Conservation (phyloP, 2,113 vertebrate genomes). For the Pachyramphus minor region DNA sequence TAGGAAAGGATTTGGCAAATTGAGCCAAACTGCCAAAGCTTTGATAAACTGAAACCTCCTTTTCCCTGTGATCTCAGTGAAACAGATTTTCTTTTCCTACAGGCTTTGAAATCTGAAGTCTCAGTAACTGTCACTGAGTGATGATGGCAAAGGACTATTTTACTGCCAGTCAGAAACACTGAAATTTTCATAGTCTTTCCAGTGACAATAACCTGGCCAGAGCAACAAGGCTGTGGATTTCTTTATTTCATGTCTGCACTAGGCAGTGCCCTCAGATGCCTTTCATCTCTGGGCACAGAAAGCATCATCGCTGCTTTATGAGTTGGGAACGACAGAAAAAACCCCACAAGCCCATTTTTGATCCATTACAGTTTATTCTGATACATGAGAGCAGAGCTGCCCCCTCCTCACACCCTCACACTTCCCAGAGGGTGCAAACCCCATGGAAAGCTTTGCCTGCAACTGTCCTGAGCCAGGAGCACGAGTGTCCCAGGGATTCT, state of each 20-base stretch:
- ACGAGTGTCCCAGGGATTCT: accelerated
- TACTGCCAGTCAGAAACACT: not conserved
- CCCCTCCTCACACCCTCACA: not conserved
- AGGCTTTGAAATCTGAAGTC: slow-evolving; percentile 40
- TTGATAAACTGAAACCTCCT: not conserved
- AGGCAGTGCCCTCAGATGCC: accelerated
- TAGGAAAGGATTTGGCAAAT: slow-evolving; percentile 2
- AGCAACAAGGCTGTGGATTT: not conserved
- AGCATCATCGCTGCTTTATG: not conserved
- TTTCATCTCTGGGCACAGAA: not conserved
- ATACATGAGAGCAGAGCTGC: not conserved
- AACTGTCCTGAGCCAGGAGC: not conserved
- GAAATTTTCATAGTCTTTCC: not conserved
- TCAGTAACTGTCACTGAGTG: not conserved
- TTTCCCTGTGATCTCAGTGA: not conserved
- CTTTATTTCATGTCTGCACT: not conserved
- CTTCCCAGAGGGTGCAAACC: not conserved
- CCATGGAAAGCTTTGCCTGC: not conserved
- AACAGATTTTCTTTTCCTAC: not conserved
- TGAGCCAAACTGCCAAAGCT: not conserved
- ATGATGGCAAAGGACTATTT: not conserved
- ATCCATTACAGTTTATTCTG: not conserved
- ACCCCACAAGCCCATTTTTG: accelerated
- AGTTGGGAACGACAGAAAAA: not conserved
- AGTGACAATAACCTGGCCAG: not conserved